Evolutionary conservation across 2,113 vertebrate genomes (phyloP).

Genomic region (Turnix velox): DNA sequence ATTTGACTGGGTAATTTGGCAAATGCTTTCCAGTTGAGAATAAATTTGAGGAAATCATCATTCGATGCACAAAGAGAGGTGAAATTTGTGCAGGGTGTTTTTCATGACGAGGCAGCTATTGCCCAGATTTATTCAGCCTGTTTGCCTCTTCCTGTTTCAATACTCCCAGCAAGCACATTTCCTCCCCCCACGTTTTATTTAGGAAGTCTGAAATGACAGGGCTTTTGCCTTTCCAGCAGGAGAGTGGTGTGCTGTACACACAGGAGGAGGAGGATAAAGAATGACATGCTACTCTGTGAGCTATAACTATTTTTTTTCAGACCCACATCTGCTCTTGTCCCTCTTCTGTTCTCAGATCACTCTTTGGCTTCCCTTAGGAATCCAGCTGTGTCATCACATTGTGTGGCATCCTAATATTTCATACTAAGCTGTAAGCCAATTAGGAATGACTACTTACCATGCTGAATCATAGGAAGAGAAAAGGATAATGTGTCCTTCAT

Average conservation of each 20-base stretch:
- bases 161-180: not conserved
- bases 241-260: not conserved
- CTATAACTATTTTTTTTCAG: slow-evolving; percentile 44
- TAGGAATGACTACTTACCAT: slow-evolving; percentile 93
- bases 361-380: slow-evolving; percentile 87
- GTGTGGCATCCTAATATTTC: slow-evolving; percentile 91
- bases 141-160: slow-evolving; percentile 19
- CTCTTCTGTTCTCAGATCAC: slow-evolving; percentile 77
- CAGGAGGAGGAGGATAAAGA: slow-evolving; percentile 23
- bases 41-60: slow-evolving; percentile 27
- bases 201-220: slow-evolving; percentile 26
- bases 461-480: slow-evolving; percentile 83
- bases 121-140: slow-evolving; percentile 24
- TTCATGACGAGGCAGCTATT: slow-evolving; percentile 27
- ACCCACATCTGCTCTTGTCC: slow-evolving; percentile 69
- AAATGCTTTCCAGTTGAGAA: not conserved
- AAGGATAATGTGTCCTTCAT: slow-evolving; percentile 93
- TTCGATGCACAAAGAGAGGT: not conserved
- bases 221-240: not conserved
- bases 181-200: not conserved
- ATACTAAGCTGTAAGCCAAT: slow-evolving; percentile 91
- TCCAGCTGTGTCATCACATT: slow-evolving; percentile 90
- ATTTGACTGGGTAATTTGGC: slow-evolving; percentile 22
- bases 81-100: not conserved
- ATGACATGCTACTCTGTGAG: slow-evolving; percentile 62